These are phyloP conservation scores for Pecten maximus DNA, from an alignment of 2,888 invertebrate species.

Conservation along the genomic window DNA sequence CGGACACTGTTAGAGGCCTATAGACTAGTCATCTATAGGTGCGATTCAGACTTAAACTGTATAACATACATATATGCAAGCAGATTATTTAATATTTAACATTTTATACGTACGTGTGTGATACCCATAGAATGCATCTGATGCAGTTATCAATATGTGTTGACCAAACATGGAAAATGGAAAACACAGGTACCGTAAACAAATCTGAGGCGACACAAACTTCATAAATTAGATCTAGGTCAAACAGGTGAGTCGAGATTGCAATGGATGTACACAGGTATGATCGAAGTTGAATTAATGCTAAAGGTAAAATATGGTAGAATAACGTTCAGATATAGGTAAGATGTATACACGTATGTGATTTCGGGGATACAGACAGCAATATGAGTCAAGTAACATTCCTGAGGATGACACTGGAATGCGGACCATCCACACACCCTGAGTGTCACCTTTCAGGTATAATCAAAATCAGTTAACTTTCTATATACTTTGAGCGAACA, in stretches of 20 bases:
- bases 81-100: too few species aligned
- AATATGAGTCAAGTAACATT: conserved; percentile 33
- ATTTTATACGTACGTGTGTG: too few species aligned
- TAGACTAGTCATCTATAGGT: too few species aligned
- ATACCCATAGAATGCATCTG: background rate
- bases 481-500: background rate
- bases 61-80: too few species aligned
- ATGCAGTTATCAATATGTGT: background rate
- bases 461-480: background rate
- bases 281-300: background rate
- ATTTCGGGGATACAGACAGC: background rate
- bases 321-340: background rate
- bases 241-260: conserved; percentile 9
- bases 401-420: conserved; percentile 28
- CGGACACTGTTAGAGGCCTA: too few species aligned
- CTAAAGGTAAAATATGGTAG: background rate
- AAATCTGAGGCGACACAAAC: background rate
- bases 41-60: too few species aligned
- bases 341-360: background rate
- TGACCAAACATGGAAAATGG: background rate
- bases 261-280: background rate
- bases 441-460: conserved; percentile 28
- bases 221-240: background rate
- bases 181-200: background rate
- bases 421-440: conserved; percentile 32